Evolutionary conservation across 2,888 invertebrate species (phyloP).

Genomic region (Achlya flavicornis): DNA sequence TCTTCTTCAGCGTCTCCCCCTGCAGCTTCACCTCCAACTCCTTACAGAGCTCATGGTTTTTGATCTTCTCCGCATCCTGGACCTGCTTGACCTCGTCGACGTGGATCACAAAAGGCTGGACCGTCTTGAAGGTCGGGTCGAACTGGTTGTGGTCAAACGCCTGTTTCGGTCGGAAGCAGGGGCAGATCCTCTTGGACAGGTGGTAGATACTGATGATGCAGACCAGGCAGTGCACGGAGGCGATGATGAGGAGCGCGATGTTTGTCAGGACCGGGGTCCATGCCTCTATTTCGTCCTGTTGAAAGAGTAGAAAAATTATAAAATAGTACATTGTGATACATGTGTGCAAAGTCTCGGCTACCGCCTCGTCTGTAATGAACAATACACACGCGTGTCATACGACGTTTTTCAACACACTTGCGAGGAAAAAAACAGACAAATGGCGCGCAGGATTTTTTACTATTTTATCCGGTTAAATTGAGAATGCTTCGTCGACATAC

Average conservation of each 20-base stretch:
- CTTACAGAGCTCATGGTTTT: slow-evolving; percentile 65
- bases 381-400: too few species aligned
- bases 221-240: slow-evolving; percentile 83
- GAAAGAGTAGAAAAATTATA: slow-evolving; percentile 24
- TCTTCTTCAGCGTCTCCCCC: slow-evolving; percentile 62
- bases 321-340: too few species aligned
- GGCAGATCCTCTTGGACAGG: slow-evolving; percentile 80
- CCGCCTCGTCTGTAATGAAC: too few species aligned
- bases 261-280: slow-evolving; percentile 86
- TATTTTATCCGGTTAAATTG: too few species aligned
- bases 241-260: slow-evolving; percentile 84
- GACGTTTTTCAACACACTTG: too few species aligned
- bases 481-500: too few species aligned
- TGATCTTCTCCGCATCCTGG: slow-evolving; percentile 50
- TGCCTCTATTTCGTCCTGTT: slow-evolving; percentile 79
- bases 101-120: slow-evolving; percentile 64
- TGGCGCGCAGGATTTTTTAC: too few species aligned
- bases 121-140: slow-evolving; percentile 65
- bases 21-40: slow-evolving; percentile 73
- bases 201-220: slow-evolving; percentile 81
- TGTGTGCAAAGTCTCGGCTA: too few species aligned
- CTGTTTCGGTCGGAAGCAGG: slow-evolving; percentile 80
- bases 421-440: too few species aligned
- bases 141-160: slow-evolving; percentile 81
- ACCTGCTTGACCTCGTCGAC: slow-evolving; percentile 67